These are phyloP conservation scores for Halichoerus grypus DNA, from an alignment of 2,113 vertebrate species.

Conservation along the genomic window DNA sequence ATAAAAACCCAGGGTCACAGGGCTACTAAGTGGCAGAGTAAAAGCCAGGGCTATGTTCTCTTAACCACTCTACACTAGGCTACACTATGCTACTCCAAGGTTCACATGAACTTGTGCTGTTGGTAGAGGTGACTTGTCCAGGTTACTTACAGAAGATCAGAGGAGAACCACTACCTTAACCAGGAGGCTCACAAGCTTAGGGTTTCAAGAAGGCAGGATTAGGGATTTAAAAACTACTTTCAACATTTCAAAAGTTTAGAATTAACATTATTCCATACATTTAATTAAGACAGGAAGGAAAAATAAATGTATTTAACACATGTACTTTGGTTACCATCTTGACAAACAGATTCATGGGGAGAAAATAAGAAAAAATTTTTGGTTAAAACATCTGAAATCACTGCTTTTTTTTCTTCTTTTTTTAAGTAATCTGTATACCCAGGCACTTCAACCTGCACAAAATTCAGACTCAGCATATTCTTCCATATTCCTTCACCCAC, in stretches of 20 bases:
- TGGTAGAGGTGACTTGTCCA: not conserved
- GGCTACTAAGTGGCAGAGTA: not conserved
- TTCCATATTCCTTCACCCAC: not conserved
- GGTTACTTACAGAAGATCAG: not conserved
- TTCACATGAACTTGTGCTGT: not conserved
- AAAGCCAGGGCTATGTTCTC: not conserved
- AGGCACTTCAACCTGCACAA: not conserved
- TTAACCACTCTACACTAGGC: not conserved
- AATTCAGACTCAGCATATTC: not conserved
- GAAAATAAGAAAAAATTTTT: slow-evolving; percentile 27
- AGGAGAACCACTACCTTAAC: not conserved
- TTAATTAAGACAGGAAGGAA: not conserved
- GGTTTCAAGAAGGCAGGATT: not conserved
- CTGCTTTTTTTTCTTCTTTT: not conserved
- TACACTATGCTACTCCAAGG: not conserved
- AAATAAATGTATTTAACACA: not conserved
- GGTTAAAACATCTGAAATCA: not conserved
- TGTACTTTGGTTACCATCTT: not conserved
- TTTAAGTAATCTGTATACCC: not conserved
- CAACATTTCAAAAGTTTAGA: not conserved
- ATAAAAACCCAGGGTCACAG: not conserved
- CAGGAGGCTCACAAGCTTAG: not conserved
- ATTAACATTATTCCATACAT: not conserved
- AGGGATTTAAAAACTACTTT: not conserved
- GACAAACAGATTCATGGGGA: not conserved